A percentile compares a stretch with the other conserved stretches of the same genome.
Evolutionary conservation across 2,888 invertebrate species (phyloP).

Genomic region (Caenorhabditis sp.): DNA sequence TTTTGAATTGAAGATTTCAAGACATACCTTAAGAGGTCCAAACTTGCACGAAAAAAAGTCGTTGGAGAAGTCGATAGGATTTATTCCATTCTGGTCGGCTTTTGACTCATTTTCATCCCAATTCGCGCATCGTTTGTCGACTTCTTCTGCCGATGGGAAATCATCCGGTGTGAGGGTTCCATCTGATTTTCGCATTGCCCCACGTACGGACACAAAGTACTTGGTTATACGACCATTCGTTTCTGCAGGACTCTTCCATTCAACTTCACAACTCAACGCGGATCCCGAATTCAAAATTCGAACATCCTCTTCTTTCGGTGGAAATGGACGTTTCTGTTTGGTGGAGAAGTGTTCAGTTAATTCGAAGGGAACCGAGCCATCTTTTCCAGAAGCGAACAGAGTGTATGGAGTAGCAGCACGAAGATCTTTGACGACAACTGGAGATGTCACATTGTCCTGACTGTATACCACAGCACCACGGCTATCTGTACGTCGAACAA

Average conservation of each 20-base stretch:
- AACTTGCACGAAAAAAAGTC: constrained; percentile 81
- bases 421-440: constrained; percentile 68
- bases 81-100: constrained; percentile 66
- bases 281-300: constrained; percentile 72
- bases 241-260: constrained; percentile 79
- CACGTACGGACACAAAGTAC: constrained; percentile 79
- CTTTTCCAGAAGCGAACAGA: constrained; percentile 77
- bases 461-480: constrained; percentile 65
- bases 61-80: constrained; percentile 73
- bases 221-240: constrained; percentile 78
- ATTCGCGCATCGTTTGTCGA: constrained; percentile 78
- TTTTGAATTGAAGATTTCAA: neutral
- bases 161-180: constrained; percentile 70
- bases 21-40: constrained; percentile 80
- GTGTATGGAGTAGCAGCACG: constrained; percentile 80
- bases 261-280: constrained; percentile 79
- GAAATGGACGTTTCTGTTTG: constrained; percentile 76
- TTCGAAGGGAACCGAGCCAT: constrained; percentile 78
- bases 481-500: constrained; percentile 74
- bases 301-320: constrained; percentile 79
- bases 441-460: constrained; percentile 70
- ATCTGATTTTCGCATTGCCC: constrained; percentile 74
- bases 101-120: constrained; percentile 74
- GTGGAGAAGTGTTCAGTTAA: constrained; percentile 80
- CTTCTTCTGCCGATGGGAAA: constrained; percentile 73